Conservation (phyloP, 2,113 vertebrate species). For the Sinocyclocheilus anophthalmus region DNA sequence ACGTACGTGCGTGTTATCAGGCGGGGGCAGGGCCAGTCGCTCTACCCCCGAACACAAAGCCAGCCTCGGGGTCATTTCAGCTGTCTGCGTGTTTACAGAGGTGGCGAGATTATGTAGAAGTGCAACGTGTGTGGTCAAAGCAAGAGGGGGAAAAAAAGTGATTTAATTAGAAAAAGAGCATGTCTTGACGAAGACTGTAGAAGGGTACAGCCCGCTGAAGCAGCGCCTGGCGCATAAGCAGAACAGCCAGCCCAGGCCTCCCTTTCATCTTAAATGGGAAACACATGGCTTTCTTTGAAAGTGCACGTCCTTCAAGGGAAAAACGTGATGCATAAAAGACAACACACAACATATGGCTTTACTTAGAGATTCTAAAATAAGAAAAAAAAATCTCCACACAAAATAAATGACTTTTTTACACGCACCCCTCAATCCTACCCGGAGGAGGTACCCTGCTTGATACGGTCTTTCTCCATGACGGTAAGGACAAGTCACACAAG, state of each 20-base stretch:
- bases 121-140: slow-evolving; percentile 50
- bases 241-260: slow-evolving; percentile 31
- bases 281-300: slow-evolving; percentile 60
- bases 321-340: slow-evolving; percentile 40
- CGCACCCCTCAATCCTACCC: too few relatives aligned
- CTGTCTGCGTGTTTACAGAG: slow-evolving; percentile 24
- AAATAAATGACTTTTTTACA: too few relatives aligned
- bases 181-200: slow-evolving; percentile 49
- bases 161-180: slow-evolving; percentile 51
- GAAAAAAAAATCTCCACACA: too few relatives aligned
- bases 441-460: too few relatives aligned
- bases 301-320: slow-evolving; percentile 49
- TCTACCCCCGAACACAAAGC: slow-evolving; percentile 21
- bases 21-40: not conserved
- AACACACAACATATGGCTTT: slow-evolving; percentile 54
- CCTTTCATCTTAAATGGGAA: slow-evolving; percentile 66
- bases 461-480: too few relatives aligned
- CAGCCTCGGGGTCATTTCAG: slow-evolving; percentile 22
- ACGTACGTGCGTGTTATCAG: not conserved
- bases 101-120: slow-evolving; percentile 10
- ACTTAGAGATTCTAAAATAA: not conserved
- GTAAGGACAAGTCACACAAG: too few relatives aligned
- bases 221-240: slow-evolving; percentile 50
- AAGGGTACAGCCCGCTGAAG: not conserved
- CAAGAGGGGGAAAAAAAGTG: slow-evolving; percentile 27